Percentiles rank a stretch among this genome's conserved stretches.
These are phyloP conservation scores for Ruditapes philippinarum DNA, from an alignment of 1,140 invertebrate genomes.

Conservation along the genomic window DNA sequence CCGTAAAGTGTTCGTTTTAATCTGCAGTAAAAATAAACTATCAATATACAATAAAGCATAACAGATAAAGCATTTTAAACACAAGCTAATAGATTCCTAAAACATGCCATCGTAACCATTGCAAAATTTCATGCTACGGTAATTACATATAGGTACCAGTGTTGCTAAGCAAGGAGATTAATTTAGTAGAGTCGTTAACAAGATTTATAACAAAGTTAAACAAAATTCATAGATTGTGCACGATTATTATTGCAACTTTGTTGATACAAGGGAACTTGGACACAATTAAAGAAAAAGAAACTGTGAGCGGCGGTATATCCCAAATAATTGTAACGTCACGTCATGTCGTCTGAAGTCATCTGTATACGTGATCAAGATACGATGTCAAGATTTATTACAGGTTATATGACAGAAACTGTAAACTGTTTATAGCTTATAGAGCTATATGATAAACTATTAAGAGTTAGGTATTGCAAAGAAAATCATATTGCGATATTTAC, in stretches of 20 bases:
- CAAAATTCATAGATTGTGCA: constrained; percentile 63
- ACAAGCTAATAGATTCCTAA: not conserved
- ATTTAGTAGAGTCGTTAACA: constrained; percentile 54
- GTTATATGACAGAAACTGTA: too few relatives aligned
- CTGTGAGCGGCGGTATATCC: too few relatives aligned
- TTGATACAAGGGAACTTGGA: constrained; percentile 12
- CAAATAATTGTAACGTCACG: too few relatives aligned
- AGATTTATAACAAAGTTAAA: constrained; percentile 65
- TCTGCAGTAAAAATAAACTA: not conserved
- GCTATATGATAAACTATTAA: too few relatives aligned
- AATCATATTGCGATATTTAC: too few relatives aligned
- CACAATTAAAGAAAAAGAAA: too few relatives aligned
- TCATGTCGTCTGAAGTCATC: too few relatives aligned
- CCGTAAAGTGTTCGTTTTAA: not conserved
- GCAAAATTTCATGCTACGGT: constrained; percentile 10
- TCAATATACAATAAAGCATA: not conserved
- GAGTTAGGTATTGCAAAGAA: too few relatives aligned
- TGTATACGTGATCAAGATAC: too few relatives aligned
- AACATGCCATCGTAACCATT: constrained; percentile 22
- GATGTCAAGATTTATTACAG: too few relatives aligned
- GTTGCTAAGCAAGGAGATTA: constrained; percentile 45
- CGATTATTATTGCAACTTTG: constrained; percentile 59
- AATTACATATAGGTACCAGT: constrained; percentile 31
- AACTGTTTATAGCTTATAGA: too few relatives aligned
- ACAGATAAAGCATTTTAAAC: not conserved